Conservation (phyloP, 2,113 vertebrate genomes). For the Planiliza haematocheilus region DNA sequence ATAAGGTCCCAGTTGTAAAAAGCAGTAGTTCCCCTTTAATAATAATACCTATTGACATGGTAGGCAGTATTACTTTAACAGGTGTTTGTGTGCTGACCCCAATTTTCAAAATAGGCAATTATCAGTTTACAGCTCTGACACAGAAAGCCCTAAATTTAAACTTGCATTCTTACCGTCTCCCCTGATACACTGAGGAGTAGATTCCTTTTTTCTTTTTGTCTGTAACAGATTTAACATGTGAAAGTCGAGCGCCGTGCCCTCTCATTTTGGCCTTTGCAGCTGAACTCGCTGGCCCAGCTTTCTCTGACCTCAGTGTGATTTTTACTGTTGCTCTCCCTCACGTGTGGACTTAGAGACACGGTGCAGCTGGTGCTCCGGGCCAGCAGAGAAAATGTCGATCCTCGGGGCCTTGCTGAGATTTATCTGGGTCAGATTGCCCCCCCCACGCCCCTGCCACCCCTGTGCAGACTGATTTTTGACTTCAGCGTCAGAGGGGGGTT, state of each 20-base stretch:
- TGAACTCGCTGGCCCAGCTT: not conserved
- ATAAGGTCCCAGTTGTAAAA: too few relatives aligned
- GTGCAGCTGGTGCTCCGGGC: slow-evolving; percentile 23
- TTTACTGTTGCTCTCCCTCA: slow-evolving; percentile 14
- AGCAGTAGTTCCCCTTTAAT: too few relatives aligned
- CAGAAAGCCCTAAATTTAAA: too few relatives aligned
- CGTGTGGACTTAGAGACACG: not conserved
- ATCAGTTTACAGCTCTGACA: too few relatives aligned
- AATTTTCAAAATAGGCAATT: too few relatives aligned
- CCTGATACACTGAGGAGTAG: too few relatives aligned
- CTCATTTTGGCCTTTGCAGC: slow-evolving; percentile 11
- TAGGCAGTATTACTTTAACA: slow-evolving; percentile 4
- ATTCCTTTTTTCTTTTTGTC: too few relatives aligned
- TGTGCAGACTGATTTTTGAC: slow-evolving; percentile 9
- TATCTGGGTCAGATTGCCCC: slow-evolving; percentile 18
- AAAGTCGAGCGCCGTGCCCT: not conserved
- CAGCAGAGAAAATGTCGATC: slow-evolving; percentile 36
- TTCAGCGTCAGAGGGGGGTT: not conserved
- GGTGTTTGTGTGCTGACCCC: not conserved
- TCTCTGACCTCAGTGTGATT: not conserved
- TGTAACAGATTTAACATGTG: too few relatives aligned
- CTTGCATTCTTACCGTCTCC: too few relatives aligned
- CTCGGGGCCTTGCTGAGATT: slow-evolving; percentile 10
- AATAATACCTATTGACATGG: not conserved
- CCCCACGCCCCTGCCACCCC: not conserved